These are phyloP conservation scores for Glaucidium brasilianum DNA, from an alignment of 2,113 vertebrate genomes.

Conservation along the genomic window DNA sequence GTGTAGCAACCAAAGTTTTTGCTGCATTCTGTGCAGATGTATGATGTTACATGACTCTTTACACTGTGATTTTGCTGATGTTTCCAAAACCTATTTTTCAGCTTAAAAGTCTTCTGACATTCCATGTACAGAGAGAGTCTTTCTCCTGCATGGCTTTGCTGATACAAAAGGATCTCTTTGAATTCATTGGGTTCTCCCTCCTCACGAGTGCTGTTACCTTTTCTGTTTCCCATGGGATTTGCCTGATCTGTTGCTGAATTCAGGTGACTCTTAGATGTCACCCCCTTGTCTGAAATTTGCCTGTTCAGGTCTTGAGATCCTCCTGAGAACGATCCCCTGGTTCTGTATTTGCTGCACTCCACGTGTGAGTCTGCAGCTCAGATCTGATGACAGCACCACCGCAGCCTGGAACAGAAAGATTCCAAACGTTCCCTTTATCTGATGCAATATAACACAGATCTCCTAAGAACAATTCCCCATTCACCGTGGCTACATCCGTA, in stretches of 20 bases:
- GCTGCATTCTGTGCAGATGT: background rate
- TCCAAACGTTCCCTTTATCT: rapidly evolving
- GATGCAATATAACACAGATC: rapidly evolving
- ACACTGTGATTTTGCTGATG: background rate
- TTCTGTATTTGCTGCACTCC: rapidly evolving
- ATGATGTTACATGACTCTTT: rapidly evolving
- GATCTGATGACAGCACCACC: rapidly evolving
- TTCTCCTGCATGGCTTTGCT: background rate
- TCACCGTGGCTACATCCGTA: rapidly evolving
- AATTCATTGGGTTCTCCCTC: background rate
- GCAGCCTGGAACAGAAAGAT: background rate
- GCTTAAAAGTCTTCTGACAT: background rate
- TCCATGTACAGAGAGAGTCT: background rate
- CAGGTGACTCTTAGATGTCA: rapidly evolving
- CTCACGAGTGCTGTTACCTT: rapidly evolving
- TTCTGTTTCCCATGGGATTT: rapidly evolving
- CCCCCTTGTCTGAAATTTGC: rapidly evolving
- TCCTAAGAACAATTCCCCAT: rapidly evolving
- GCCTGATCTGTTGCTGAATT: rapidly evolving
- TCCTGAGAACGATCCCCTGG: rapidly evolving
- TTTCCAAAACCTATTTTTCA: background rate
- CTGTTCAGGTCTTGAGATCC: rapidly evolving
- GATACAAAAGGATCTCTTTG: background rate
- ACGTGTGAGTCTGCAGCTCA: background rate
- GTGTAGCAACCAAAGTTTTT: background rate